Percentiles rank a stretch among this genome's conserved stretches.
Evolutionary conservation across 1,140 invertebrate species (phyloP).

Genomic region (Ganaspis sp.): DNA sequence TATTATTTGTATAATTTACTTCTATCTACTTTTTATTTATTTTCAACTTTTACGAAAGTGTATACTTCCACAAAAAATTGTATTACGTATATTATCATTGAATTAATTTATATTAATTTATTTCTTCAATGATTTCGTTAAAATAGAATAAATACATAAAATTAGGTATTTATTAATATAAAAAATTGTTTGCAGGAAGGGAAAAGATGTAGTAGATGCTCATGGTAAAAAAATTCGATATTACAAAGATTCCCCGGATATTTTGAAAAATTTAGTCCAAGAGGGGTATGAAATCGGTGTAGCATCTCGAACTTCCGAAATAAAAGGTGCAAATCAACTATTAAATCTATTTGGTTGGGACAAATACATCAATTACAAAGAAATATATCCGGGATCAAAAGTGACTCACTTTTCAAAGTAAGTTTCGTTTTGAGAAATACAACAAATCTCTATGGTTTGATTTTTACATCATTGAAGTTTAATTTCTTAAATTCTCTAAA

Average conservation of each 20-base stretch:
- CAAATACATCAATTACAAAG: slow-evolving; percentile 82
- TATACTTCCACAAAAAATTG: background rate
- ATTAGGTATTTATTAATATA: no score
- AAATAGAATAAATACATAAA: no score
- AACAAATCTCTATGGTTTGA: no score
- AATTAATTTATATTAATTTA: no score
- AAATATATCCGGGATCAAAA: slow-evolving; percentile 88
- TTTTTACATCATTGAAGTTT: no score
- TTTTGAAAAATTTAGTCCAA: slow-evolving; percentile 78
- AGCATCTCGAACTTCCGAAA: slow-evolving; percentile 83
- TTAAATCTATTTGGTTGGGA: slow-evolving; percentile 83
- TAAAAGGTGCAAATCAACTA: slow-evolving; percentile 82
- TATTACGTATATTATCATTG: no score
- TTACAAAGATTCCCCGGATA: slow-evolving; percentile 80
- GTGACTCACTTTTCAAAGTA: slow-evolving; percentile 83
- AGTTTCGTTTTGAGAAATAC: slow-evolving; percentile 60
- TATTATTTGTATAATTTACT: slow-evolving; percentile 33
- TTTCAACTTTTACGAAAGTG: background rate
- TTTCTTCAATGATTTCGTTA: no score
- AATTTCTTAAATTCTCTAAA: no score
- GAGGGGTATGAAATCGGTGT: slow-evolving; percentile 80
- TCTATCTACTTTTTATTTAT: slow-evolving; percentile 37
- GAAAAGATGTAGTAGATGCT: slow-evolving; percentile 77
- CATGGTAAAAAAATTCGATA: slow-evolving; percentile 74
- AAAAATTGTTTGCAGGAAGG: slow-evolving; percentile 63